A percentile compares a stretch with the other conserved stretches of the same genome.
These are phyloP conservation scores for Macroramphosus scolopax DNA, from an alignment of 2,797 vertebrate species.

Conservation along the genomic window DNA sequence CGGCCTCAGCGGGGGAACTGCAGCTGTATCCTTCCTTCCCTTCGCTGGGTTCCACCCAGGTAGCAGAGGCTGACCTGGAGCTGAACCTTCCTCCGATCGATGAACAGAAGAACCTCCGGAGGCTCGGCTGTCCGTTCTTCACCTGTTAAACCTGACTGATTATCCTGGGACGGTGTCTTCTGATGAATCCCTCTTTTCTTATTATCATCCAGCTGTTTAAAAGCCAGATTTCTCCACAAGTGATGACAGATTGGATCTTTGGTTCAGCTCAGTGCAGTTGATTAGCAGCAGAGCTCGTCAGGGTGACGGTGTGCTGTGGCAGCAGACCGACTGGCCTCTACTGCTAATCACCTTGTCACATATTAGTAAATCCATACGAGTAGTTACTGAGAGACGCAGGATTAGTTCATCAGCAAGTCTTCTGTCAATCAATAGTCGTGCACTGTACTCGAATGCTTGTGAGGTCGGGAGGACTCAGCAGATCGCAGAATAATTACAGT, in stretches of 20 bases:
- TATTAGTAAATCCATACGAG: slow-evolving; percentile 46
- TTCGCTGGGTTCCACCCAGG: slow-evolving; percentile 39
- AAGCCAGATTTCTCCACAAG: too few relatives aligned
- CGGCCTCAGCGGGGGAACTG: slow-evolving; percentile 1
- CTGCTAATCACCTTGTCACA: slow-evolving; percentile 69
- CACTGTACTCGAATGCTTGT: too few relatives aligned
- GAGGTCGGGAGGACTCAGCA: too few relatives aligned
- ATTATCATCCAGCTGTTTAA: background rate
- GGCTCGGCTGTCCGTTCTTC: slow-evolving; percentile 8
- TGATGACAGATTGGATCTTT: too few relatives aligned
- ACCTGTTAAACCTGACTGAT: slow-evolving; percentile 19
- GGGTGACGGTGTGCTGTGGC: slow-evolving; percentile 55
- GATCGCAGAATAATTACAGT: too few relatives aligned
- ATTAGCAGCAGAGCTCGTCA: slow-evolving; percentile 62
- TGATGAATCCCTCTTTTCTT: slow-evolving; percentile 12
- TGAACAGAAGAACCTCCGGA: slow-evolving; percentile 38
- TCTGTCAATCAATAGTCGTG: too few relatives aligned
- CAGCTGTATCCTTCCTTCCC: slow-evolving; percentile 9
- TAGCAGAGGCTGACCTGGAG: slow-evolving; percentile 39
- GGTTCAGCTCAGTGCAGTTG: slow-evolving; percentile 51
- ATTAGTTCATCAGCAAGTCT: slow-evolving; percentile 40
- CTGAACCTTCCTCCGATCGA: slow-evolving; percentile 59
- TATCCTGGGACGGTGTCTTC: slow-evolving; percentile 3
- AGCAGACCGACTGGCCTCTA: slow-evolving; percentile 57
- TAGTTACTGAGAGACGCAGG: slow-evolving; percentile 40